Evolutionary conservation across 2,113 vertebrate species (phyloP), one percentile per base, ranked within the genome.

Genomic region (Ellobius talpinus): DNA sequence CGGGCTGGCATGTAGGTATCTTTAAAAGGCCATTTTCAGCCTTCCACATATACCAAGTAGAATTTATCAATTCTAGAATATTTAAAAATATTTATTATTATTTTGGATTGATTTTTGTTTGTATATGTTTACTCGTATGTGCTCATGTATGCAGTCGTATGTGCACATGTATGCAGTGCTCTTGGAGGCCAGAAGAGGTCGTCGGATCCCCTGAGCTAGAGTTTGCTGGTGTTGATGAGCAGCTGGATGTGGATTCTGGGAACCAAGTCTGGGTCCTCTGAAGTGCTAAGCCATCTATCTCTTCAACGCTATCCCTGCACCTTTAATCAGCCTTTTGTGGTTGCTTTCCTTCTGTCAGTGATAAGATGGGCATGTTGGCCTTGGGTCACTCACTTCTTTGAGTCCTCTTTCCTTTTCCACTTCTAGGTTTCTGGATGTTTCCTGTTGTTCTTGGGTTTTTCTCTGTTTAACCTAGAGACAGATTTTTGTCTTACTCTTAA

Each of bases 401-500:
- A 66, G 78, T 81, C 31, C 50, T 52, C 29, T 63, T 58, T 61
- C 76, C 14, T 42, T 65, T 66, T 74, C 33, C 36, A 36, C 50
- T 89, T 50, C 42, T 24, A n/a, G 26, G 66, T 85, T 65, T 39
- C 88, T 81, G 52, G 31, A 26, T 82, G 79, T 39, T 82, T 58
- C 23, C n/a, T 8, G 21, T n/a, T n/a, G 11, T 61, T 39, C 52
- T 84, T 84, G 55, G 11, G 23, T 84, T 42, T 24, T 29, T 72
- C 79, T 96, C 45, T 81, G 45, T 96, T 87, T 42, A 66, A 70
- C 23, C 33, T 52, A 90, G 14, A 42, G 52, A 33, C 90, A 87
- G 45, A 21, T 45, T 78, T 84, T 95, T 72, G 11, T 78, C 91
- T 93, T 89, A 63, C 47, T 94, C 94, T 92, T 45, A 85, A 74